Evolutionary conservation across 2,113 vertebrate genomes (phyloP).

Genomic region (Hydrochoerus hydrochaeris): DNA sequence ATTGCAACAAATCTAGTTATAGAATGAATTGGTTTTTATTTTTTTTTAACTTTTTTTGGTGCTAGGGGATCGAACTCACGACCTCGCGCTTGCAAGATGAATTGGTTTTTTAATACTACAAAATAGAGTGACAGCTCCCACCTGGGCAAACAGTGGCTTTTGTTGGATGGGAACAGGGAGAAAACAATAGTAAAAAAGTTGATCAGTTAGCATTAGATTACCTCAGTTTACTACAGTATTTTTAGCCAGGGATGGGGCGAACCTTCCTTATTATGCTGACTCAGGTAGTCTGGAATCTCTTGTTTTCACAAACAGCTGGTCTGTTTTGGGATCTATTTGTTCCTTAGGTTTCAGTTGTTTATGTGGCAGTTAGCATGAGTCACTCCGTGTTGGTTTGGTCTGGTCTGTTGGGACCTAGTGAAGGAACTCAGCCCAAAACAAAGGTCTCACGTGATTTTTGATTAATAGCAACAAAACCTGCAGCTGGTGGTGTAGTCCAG

Average conservation of each 20-base stretch:
- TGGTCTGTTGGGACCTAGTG: background rate
- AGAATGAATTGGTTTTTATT: background rate
- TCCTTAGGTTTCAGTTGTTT: background rate
- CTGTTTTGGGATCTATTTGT: background rate
- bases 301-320: background rate
- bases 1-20: background rate
- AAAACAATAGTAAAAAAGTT: background rate
- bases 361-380: background rate
- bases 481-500: background rate
- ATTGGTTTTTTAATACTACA: background rate
- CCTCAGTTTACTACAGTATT: background rate
- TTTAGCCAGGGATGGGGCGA: background rate
- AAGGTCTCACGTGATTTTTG: background rate
- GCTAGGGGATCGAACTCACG: no score
- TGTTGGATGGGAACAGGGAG: background rate
- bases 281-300: conserved; percentile 34
- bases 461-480: background rate
- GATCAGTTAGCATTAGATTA: background rate
- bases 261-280: conserved; percentile 24
- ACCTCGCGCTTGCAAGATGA: no score
- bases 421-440: background rate
- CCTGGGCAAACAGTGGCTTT: background rate
- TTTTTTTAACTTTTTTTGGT: no score
- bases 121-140: background rate
- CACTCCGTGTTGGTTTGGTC: background rate